Percentiles rank a stretch among this genome's conserved stretches.
These are phyloP conservation scores for Crax fasciolata DNA, from an alignment of 2,797 vertebrate species.

Conservation along the genomic window DNA sequence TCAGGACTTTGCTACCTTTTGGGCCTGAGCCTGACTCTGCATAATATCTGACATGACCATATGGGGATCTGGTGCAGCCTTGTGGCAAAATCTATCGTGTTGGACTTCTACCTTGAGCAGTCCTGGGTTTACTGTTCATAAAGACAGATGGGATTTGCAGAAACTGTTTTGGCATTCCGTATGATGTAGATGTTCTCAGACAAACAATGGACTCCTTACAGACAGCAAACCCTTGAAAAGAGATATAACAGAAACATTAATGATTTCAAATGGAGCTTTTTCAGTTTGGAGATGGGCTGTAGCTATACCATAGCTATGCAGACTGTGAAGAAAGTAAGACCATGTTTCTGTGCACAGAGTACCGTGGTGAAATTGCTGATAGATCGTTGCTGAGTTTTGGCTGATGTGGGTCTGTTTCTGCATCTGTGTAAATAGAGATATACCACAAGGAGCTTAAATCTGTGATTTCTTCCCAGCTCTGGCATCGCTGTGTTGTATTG, in stretches of 20 bases:
- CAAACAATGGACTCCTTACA: background rate
- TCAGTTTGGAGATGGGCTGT: background rate
- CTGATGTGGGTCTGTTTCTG: background rate
- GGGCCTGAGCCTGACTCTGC: rapidly evolving
- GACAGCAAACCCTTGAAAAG: background rate
- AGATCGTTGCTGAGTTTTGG: background rate
- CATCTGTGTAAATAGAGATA: background rate
- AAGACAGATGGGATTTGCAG: background rate
- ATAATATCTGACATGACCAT: rapidly evolving
- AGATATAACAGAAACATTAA: background rate
- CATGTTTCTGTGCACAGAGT: background rate
- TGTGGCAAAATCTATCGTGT: background rate
- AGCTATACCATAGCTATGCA: rapidly evolving
- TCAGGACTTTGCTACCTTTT: background rate
- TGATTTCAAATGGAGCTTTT: background rate
- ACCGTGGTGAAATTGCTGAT: background rate
- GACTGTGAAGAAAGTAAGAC: background rate
- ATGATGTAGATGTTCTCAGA: background rate
- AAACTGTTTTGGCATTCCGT: rapidly evolving
- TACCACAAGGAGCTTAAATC: background rate
- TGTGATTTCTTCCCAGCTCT: background rate
- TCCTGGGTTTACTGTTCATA: background rate
- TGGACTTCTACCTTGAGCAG: background rate
- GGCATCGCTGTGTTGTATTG: rapidly evolving
- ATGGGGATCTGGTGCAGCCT: background rate